Evolutionary conservation across 1,140 invertebrate genomes (phyloP).

Genomic region (Drosophila nannoptera): DNA sequence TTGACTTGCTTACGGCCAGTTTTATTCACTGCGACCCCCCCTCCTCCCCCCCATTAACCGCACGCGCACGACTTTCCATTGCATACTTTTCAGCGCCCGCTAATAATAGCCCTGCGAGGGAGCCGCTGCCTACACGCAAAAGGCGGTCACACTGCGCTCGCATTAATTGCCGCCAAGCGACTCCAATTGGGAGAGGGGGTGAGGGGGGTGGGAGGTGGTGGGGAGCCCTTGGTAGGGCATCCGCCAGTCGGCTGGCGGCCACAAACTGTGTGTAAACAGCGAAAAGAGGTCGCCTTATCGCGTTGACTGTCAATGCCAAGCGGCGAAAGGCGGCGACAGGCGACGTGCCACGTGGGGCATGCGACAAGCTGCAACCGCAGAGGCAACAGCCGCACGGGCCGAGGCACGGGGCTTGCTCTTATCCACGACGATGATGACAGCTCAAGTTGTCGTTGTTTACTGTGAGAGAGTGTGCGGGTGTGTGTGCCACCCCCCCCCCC

Average conservation of each 20-base stretch:
- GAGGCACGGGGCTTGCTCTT: constrained; percentile 11
- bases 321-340: neutral
- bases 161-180: constrained; percentile 34
- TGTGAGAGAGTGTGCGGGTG: neutral
- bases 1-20: constrained; percentile 43
- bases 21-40: constrained; percentile 9
- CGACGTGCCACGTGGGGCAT: neutral
- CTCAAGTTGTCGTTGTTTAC: constrained; percentile 36
- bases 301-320: constrained; percentile 37
- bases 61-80: constrained; percentile 28
- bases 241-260: neutral
- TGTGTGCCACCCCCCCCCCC: neutral
- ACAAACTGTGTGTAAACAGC: constrained; percentile 37
- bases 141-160: constrained; percentile 42
- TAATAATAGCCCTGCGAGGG: constrained; percentile 30
- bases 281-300: constrained; percentile 37
- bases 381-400: neutral
- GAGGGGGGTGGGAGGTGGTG: too few relatives aligned
- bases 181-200: too few relatives aligned
- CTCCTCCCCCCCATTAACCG: neutral
- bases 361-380: constrained; percentile 18
- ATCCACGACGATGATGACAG: constrained; percentile 37
- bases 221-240: constrained; percentile 7
- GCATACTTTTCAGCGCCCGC: constrained; percentile 37
- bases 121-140: constrained; percentile 29